Conservation (phyloP, 1,140 invertebrate genomes). For the Bemisia tabaci region DNA sequence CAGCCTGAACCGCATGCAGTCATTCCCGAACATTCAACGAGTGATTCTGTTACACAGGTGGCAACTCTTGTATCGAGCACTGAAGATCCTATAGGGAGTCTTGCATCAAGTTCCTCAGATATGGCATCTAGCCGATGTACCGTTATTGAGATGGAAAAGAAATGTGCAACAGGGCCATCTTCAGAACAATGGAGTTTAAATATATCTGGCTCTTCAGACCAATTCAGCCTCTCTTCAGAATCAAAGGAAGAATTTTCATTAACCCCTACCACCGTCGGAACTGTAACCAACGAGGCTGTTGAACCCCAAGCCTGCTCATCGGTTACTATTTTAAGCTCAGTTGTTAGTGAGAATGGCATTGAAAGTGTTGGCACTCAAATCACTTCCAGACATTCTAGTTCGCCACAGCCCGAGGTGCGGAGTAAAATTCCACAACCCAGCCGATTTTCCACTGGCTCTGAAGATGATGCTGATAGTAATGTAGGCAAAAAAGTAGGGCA, state of each 20-base stretch:
- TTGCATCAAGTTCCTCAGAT: slow-evolving; percentile 27
- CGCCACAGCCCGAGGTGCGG: background rate
- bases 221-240: slow-evolving; percentile 22
- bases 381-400: slow-evolving; percentile 30
- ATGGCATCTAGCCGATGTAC: background rate
- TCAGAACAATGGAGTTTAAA: slow-evolving; percentile 36
- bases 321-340: slow-evolving; percentile 39
- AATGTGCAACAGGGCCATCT: slow-evolving; percentile 33
- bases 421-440: slow-evolving; percentile 22
- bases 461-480: slow-evolving; percentile 7
- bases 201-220: slow-evolving; percentile 26
- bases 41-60: slow-evolving; percentile 22
- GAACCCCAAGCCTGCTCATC: slow-evolving; percentile 27
- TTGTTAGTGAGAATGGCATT: slow-evolving; percentile 33
- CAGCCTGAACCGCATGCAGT: slow-evolving; percentile 37
- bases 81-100: slow-evolving; percentile 38
- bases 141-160: slow-evolving; percentile 22
- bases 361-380: slow-evolving; percentile 39
- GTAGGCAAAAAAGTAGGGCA: slow-evolving; percentile 33
- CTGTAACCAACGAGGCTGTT: slow-evolving; percentile 26
- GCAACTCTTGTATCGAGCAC: slow-evolving; percentile 38
- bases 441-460: slow-evolving; percentile 24
- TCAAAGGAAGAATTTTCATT: slow-evolving; percentile 24
- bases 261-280: slow-evolving; percentile 22
- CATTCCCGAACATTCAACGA: slow-evolving; percentile 33